phyloP scores from a whole-genome alignment of 2,888 invertebrate species.

The Dione juno region DNA sequence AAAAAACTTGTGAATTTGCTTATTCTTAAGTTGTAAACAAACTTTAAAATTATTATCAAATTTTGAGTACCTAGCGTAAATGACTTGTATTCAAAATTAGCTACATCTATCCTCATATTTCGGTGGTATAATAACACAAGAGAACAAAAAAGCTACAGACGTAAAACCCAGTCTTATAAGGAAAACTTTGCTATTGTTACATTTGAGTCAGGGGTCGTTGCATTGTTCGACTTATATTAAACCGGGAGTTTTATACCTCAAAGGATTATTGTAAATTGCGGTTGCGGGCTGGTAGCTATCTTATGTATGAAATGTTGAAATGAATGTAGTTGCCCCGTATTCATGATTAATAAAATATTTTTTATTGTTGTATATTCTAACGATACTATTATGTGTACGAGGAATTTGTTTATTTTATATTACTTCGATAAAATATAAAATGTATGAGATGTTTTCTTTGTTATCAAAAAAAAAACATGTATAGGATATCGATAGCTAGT shows the following conservation, averaged over 20 bases:
- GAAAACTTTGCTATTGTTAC: constrained; percentile 78
- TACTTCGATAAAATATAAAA: neutral
- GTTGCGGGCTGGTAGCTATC: constrained; percentile 25
- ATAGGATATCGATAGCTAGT: too few relatives aligned
- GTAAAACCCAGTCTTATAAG: constrained; percentile 71
- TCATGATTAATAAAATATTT: constrained; percentile 17
- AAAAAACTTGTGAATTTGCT: too few relatives aligned
- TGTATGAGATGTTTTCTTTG: constrained; percentile 2
- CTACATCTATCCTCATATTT: constrained; percentile 23
- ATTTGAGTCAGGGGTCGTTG: constrained; percentile 67
- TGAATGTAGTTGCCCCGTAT: constrained; percentile 15
- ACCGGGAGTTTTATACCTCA: constrained; percentile 74
- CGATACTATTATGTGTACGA: constrained; percentile 1
- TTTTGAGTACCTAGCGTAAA: neutral
- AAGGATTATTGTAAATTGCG: constrained; percentile 35
- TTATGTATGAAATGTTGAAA: constrained; percentile 23
- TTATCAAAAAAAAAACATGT: too few relatives aligned
- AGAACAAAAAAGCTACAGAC: constrained; percentile 54
- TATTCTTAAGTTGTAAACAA: too few relatives aligned
- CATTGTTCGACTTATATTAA: constrained; percentile 80
- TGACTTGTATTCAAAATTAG: neutral
- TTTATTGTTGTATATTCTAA: constrained; percentile 10
- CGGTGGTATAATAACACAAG: constrained; percentile 25
- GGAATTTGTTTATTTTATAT: neutral
- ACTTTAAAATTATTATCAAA: neutral